Conservation (phyloP, 2,113 vertebrate species). For the Muntiacus muntjak region DNA sequence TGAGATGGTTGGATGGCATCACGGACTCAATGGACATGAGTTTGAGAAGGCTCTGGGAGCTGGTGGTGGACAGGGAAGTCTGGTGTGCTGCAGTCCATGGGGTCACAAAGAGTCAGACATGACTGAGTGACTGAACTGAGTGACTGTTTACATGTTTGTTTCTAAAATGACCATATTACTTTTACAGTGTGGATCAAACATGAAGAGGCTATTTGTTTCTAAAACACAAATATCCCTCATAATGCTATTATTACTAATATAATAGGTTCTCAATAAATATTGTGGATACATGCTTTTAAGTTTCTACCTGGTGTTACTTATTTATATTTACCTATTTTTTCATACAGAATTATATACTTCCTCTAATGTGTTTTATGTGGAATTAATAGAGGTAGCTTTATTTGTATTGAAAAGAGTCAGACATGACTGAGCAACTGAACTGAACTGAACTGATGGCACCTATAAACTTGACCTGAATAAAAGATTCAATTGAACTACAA, state of each 20-base stretch:
- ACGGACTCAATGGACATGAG: background rate
- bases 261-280: background rate
- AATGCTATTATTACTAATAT: background rate
- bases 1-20: background rate
- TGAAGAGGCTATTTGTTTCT: background rate
- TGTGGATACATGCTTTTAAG: background rate
- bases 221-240: background rate
- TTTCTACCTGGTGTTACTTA: background rate
- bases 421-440: too few species aligned
- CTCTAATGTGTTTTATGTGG: background rate
- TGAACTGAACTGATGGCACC: background rate
- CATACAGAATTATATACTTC: background rate
- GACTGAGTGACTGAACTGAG: background rate
- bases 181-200: background rate
- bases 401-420: background rate
- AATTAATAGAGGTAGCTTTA: background rate
- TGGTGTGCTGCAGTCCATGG: background rate
- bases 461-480: slow-evolving; percentile 15
- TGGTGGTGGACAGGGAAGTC: background rate
- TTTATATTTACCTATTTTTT: background rate
- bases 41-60: background rate
- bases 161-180: background rate
- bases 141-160: background rate
- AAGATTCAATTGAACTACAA: background rate
- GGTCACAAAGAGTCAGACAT: background rate